Percentiles rank a stretch among this genome's conserved stretches.
These are phyloP conservation scores for Panagrolaimus sp. DNA, from an alignment of 1,140 invertebrate genomes.

Conservation along the genomic window DNA sequence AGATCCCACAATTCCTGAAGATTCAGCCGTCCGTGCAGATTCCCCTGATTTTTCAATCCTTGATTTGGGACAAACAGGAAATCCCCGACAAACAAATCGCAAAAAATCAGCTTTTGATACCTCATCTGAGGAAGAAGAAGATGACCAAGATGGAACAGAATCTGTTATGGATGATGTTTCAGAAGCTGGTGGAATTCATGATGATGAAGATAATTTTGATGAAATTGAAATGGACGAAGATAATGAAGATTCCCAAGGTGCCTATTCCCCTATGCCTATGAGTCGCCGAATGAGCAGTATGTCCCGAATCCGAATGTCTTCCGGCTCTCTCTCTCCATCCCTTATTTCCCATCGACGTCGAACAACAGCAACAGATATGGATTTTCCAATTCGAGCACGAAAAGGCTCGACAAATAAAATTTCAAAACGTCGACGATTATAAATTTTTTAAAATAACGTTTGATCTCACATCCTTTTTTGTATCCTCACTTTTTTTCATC, in stretches of 20 bases:
- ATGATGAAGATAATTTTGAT: conserved; percentile 4
- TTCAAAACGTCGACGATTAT: background rate
- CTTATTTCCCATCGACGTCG: background rate
- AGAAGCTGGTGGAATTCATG: background rate
- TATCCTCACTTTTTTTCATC: no score
- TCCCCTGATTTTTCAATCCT: background rate
- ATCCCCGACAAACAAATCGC: no score
- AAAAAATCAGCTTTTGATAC: background rate
- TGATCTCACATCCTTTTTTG: no score
- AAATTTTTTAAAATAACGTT: no score
- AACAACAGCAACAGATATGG: background rate
- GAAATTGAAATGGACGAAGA: background rate
- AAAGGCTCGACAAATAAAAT: no score
- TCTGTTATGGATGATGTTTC: background rate
- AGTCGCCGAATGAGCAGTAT: no score
- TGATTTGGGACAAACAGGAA: no score
- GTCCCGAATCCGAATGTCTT: background rate
- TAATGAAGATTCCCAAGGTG: background rate
- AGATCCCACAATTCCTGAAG: background rate
- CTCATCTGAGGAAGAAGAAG: background rate
- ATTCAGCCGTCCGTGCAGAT: background rate
- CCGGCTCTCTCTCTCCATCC: background rate
- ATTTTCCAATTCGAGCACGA: background rate
- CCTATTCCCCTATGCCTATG: no score
- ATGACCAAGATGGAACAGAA: background rate